Conservation (phyloP, 2,888 invertebrate species). For the Leucozona laternaria region DNA sequence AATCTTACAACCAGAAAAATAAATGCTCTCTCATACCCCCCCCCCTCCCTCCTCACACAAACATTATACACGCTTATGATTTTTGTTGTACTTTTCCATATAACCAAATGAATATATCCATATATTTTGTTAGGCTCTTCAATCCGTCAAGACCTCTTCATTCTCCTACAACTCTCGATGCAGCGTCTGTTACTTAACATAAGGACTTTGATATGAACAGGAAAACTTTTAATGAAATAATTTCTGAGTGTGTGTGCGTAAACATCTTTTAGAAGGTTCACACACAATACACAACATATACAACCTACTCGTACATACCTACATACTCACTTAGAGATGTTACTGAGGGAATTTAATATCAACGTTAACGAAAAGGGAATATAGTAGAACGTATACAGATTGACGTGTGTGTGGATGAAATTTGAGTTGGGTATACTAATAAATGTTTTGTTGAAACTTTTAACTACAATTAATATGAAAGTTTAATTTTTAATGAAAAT, state of each 20-base stretch:
- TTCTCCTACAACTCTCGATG: background rate
- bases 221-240: slow-evolving; percentile 70
- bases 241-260: slow-evolving; percentile 38
- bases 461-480: background rate
- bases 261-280: background rate
- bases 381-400: background rate
- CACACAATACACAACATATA: slow-evolving; percentile 10
- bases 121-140: background rate
- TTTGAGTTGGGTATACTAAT: slow-evolving; percentile 12
- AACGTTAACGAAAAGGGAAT: background rate
- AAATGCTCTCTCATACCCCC: no score
- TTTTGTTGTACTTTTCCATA: background rate
- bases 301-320: no score
- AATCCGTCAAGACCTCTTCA: slow-evolving; percentile 1
- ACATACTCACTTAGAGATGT: background rate
- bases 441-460: slow-evolving; percentile 8
- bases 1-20: no score
- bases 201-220: slow-evolving; percentile 58
- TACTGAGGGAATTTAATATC: slow-evolving; percentile 11
- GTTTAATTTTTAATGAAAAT: background rate
- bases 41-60: no score
- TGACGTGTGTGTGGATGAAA: slow-evolving; percentile 3
- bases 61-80: background rate
- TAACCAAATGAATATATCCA: background rate
- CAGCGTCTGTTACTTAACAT: background rate